Percentiles rank a stretch among this genome's conserved stretches.
Conservation (phyloP, 2,888 invertebrate species). For the Drosophila anomelani region DNA sequence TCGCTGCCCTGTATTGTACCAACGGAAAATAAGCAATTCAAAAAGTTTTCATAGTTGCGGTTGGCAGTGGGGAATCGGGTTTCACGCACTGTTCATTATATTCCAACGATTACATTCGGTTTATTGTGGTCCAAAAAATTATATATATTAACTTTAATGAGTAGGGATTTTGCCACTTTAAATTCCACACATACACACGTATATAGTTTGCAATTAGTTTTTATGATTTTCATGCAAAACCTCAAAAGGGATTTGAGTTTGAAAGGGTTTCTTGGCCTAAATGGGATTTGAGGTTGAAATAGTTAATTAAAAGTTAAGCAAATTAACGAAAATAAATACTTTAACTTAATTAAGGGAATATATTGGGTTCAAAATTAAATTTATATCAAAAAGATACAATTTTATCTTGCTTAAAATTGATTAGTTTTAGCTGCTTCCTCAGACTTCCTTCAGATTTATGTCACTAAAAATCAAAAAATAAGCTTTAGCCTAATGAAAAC, state of each 20-base stretch:
- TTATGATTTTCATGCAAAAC: slow-evolving; percentile 1
- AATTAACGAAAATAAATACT: neutral
- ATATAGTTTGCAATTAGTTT: neutral
- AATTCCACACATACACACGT: neutral
- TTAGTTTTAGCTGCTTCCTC: too few species aligned
- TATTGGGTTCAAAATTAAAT: neutral
- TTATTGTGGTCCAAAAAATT: neutral
- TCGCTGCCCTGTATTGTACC: neutral
- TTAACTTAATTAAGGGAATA: too few species aligned
- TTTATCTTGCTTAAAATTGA: neutral
- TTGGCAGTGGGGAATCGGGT: neutral
- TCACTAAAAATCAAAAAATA: neutral
- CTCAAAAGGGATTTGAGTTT: slow-evolving; percentile 2
- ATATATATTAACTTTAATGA: slow-evolving; percentile 2
- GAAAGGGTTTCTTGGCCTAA: neutral
- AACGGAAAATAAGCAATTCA: slow-evolving; percentile 1
- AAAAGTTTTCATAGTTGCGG: slow-evolving; percentile 16
- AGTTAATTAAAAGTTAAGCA: slow-evolving; percentile 2
- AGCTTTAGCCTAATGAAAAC: neutral
- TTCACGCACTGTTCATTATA: slow-evolving; percentile 2
- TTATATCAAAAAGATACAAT: neutral
- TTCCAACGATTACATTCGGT: slow-evolving; percentile 7
- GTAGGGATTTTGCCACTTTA: neutral
- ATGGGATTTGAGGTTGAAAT: neutral
- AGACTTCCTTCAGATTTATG: too few species aligned